Evolutionary conservation across 1,140 invertebrate species (phyloP).

Genomic region (Aphidius gifuensis): DNA sequence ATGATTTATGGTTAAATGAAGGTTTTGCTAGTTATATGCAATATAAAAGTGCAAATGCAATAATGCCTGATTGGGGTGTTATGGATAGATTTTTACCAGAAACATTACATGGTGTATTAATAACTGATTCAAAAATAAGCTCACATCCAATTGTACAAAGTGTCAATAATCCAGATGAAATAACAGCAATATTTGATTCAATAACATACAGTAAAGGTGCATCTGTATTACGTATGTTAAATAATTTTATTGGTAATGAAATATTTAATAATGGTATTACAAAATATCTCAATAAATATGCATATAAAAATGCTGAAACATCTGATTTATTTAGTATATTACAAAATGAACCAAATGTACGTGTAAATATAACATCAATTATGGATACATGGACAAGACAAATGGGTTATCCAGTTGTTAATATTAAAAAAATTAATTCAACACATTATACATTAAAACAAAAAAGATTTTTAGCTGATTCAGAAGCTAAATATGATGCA

Average conservation of each 20-base stretch:
- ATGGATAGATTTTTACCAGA: constrained; percentile 72
- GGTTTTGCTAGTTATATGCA: constrained; percentile 87
- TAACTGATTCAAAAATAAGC: constrained; percentile 74
- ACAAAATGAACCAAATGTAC: constrained; percentile 51
- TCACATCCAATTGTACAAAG: constrained; percentile 85
- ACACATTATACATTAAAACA: constrained; percentile 66
- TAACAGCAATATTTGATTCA: constrained; percentile 86
- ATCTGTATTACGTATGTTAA: constrained; percentile 85
- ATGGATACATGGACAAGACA: constrained; percentile 93
- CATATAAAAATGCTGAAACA: constrained; percentile 76
- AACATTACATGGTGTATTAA: constrained; percentile 71
- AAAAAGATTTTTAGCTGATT: constrained; percentile 69
- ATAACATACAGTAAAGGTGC: constrained; percentile 94
- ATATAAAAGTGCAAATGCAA: constrained; percentile 70
- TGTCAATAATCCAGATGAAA: constrained; percentile 82
- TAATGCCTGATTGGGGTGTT: constrained; percentile 80
- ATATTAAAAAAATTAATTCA: constrained; percentile 52
- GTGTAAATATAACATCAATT: constrained; percentile 64
- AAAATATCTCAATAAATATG: constrained; percentile 69
- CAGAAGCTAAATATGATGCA: constrained; percentile 54
- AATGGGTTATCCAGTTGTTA: constrained; percentile 86
- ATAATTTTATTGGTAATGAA: constrained; percentile 74
- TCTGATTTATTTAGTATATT: constrained; percentile 71
- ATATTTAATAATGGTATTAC: constrained; percentile 72
- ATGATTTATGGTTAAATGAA: constrained; percentile 90